Conservation (phyloP, 2,113 vertebrate genomes). For the Rhombomys opimus region DNA sequence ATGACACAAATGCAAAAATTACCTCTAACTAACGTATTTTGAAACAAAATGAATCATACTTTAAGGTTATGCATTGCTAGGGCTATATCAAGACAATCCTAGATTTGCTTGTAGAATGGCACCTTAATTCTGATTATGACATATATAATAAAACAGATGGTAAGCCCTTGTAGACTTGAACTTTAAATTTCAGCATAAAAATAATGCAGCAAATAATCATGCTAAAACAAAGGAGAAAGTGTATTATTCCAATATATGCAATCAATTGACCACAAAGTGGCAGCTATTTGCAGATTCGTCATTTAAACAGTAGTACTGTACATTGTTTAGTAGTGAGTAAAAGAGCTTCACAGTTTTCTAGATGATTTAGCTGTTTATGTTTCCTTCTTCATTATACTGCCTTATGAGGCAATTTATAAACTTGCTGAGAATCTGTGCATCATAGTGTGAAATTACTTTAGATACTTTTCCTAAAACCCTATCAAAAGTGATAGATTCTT, state of each 20-base stretch:
- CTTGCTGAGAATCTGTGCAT: conserved; percentile 64
- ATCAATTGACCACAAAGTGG: neutral
- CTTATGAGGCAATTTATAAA: conserved; percentile 67
- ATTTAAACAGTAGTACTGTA: neutral
- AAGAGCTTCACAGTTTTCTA: conserved; percentile 51
- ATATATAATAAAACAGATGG: neutral
- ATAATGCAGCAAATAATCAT: neutral
- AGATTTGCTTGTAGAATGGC: neutral
- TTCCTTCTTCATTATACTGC: conserved; percentile 62
- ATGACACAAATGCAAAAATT: neutral
- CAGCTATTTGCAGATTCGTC: neutral
- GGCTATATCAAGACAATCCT: neutral
- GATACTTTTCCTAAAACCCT: conserved; percentile 58
- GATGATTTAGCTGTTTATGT: conserved; percentile 66
- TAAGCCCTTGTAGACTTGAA: neutral
- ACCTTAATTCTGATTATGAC: neutral
- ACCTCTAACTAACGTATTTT: neutral
- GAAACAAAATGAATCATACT: neutral
- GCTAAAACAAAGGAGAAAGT: neutral
- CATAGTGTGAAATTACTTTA: conserved; percentile 79
- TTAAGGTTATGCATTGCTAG: neutral
- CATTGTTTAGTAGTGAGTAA: conserved; percentile 65
- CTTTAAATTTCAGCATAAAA: conserved; percentile 1
- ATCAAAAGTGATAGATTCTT: conserved; percentile 62
- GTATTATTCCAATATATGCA: neutral